These are phyloP conservation scores for Bradypus variegatus DNA, from an alignment of 2,797 vertebrate species.

Conservation along the genomic window DNA sequence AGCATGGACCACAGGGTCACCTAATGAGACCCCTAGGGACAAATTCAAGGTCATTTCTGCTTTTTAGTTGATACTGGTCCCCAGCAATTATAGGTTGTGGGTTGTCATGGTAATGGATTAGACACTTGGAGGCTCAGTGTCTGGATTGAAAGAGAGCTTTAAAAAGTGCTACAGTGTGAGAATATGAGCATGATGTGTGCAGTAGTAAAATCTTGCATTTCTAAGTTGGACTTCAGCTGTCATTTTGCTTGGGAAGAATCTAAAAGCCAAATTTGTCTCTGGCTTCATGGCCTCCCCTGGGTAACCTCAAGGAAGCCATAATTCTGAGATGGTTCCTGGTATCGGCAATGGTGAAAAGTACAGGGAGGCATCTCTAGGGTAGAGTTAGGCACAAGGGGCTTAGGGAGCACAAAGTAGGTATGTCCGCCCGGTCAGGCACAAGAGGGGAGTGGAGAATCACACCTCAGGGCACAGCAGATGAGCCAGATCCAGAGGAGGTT, in stretches of 20 bases:
- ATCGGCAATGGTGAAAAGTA: neutral
- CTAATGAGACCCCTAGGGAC: neutral
- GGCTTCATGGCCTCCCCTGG: neutral
- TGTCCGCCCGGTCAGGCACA: neutral
- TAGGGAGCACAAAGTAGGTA: neutral
- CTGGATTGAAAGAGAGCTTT: neutral
- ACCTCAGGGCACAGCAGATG: neutral
- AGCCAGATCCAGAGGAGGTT: neutral
- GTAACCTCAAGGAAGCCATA: too few species aligned
- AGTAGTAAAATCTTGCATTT: neutral
- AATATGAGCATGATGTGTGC: neutral
- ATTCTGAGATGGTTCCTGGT: neutral
- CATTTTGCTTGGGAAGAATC: neutral
- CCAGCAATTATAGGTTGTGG: neutral
- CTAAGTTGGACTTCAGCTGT: neutral
- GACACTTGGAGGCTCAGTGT: neutral
- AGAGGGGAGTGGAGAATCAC: neutral
- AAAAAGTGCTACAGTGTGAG: neutral
- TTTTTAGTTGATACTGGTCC: neutral
- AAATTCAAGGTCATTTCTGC: neutral
- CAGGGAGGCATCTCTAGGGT: neutral
- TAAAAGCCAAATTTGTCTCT: neutral
- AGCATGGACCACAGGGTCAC: neutral
- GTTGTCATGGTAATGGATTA: neutral
- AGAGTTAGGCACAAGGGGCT: neutral